These are phyloP conservation scores for Eriosoma lanigerum DNA, from an alignment of 1,140 invertebrate species.

Conservation along the genomic window DNA sequence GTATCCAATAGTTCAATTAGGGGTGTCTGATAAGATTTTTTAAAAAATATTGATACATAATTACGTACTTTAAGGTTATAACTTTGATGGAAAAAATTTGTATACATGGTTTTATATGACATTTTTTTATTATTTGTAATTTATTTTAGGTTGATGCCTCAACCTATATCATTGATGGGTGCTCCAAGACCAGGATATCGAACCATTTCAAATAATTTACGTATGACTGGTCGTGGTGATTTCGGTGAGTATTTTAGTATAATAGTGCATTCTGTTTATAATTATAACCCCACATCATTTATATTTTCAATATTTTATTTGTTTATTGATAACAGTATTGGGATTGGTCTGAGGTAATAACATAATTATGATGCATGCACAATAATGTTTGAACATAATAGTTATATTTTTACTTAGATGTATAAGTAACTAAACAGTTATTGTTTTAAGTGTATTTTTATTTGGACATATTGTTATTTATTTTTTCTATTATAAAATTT, in stretches of 20 bases:
- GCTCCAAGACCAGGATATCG: conserved; percentile 53
- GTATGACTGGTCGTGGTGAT: conserved; percentile 78
- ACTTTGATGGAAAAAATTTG: no score
- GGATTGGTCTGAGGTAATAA: conserved; percentile 51
- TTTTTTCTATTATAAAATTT: no score
- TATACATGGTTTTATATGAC: no score
- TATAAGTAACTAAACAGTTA: not conserved
- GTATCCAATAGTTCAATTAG: no score
- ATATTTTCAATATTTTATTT: conserved; percentile 41
- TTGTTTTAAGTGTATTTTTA: not conserved
- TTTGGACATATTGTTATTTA: not conserved
- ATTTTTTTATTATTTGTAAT: conserved; percentile 59
- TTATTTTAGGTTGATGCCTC: conserved; percentile 67
- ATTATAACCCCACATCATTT: conserved; percentile 23
- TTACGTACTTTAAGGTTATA: no score
- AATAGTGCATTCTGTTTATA: not conserved
- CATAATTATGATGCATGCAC: conserved; percentile 44
- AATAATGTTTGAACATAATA: conserved; percentile 24
- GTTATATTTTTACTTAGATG: not conserved
- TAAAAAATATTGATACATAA: no score
- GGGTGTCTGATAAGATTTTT: no score
- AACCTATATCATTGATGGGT: conserved; percentile 63
- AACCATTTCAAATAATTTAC: conserved; percentile 62
- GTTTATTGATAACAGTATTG: conserved; percentile 49
- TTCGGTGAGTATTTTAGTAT: conserved; percentile 73